Conservation (phyloP, 2,888 invertebrate species). For the Phragmatobia fuliginosa region DNA sequence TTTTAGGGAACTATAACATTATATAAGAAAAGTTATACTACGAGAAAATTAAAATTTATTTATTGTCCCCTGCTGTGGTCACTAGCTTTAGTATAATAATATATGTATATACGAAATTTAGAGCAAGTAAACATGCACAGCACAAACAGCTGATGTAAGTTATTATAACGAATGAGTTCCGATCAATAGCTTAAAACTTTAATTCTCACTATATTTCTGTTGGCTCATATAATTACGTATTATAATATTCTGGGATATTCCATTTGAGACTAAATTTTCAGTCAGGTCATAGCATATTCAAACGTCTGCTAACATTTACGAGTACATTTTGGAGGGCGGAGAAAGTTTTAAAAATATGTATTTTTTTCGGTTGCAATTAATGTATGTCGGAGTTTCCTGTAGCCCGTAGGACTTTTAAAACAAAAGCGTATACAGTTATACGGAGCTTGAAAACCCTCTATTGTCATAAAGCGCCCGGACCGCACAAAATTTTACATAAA, state of each 20-base stretch:
- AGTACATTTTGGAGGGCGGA: neutral
- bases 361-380: conserved; percentile 38
- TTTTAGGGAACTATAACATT: no score
- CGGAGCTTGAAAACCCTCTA: conserved; percentile 33
- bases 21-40: no score
- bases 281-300: neutral
- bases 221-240: no score
- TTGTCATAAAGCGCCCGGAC: conserved; percentile 34
- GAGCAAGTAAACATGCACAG: no score
- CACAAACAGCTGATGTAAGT: neutral
- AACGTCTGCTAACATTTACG: neutral
- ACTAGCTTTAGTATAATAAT: no score
- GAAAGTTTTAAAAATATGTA: conserved; percentile 26
- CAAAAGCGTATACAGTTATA: conserved; percentile 43
- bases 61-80: no score
- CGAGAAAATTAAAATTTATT: no score
- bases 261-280: neutral
- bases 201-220: neutral
- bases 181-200: neutral
- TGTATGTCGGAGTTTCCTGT: conserved; percentile 36
- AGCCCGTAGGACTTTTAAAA: conserved; percentile 38
- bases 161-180: neutral
- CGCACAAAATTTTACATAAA: conserved; percentile 36
- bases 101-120: no score
- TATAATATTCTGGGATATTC: no score